These are phyloP conservation scores for Stomatorhinus walkeri DNA, from an alignment of 2,797 vertebrate species.

Conservation along the genomic window DNA sequence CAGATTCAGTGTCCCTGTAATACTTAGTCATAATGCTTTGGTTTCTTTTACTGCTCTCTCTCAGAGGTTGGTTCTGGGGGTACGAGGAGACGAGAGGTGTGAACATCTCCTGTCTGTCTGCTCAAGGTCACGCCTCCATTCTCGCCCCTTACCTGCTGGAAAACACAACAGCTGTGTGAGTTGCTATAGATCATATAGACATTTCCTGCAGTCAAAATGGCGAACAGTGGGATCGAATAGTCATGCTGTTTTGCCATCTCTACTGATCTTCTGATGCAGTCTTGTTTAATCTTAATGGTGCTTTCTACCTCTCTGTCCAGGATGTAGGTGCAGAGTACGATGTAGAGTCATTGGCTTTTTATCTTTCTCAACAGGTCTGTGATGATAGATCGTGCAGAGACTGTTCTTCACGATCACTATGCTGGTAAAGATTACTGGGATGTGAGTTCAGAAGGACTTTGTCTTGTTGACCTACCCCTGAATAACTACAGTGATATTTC, in stretches of 20 bases:
- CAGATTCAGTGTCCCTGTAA: neutral
- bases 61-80: conserved; percentile 97
- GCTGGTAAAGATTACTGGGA: conserved; percentile 95
- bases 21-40: neutral
- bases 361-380: conserved; percentile 69
- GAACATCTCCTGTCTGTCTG: conserved; percentile 79
- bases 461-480: neutral
- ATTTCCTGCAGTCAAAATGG: neutral
- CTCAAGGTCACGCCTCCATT: conserved; percentile 91
- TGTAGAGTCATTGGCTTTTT: neutral
- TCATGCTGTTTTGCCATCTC: neutral
- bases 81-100: conserved; percentile 83
- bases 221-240: neutral
- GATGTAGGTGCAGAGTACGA: neutral
- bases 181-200: conserved; percentile 15
- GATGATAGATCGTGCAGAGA: conserved; percentile 94
- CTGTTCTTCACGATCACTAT: conserved; percentile 92
- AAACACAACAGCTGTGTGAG: conserved; percentile 83
- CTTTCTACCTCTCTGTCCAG: neutral
- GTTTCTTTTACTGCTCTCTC: conserved; percentile 19
- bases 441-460: conserved; percentile 61
- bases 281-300: neutral
- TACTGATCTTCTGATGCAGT: neutral
- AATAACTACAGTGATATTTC: neutral
- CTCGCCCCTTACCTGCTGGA: conserved; percentile 73